Evolutionary conservation across 2,888 invertebrate genomes (phyloP).

Genomic region (Agrochola circellaris): DNA sequence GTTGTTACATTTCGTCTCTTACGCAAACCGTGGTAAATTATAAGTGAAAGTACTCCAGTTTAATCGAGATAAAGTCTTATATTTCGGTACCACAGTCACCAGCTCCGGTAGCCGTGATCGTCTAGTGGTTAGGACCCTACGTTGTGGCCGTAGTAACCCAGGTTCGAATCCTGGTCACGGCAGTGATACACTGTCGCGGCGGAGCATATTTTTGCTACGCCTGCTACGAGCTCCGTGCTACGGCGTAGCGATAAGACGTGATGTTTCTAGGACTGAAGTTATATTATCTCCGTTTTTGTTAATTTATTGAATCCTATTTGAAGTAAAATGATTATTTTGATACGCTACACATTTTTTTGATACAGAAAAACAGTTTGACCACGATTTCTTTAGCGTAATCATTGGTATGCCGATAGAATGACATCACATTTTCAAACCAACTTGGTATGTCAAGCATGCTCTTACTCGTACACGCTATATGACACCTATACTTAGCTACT

Average conservation of each 20-base stretch:
- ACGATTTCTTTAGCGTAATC: not conserved
- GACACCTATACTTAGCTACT: not conserved
- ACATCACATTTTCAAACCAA: not conserved
- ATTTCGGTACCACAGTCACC: slow-evolving; percentile 47
- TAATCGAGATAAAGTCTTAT: slow-evolving; percentile 16
- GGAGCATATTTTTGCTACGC: slow-evolving; percentile 47
- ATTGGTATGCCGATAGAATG: not conserved
- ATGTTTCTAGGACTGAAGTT: not conserved
- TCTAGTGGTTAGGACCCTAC: slow-evolving; percentile 93
- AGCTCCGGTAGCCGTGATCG: slow-evolving; percentile 73
- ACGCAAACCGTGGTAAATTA: slow-evolving; percentile 21
- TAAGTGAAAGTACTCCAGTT: slow-evolving; percentile 41
- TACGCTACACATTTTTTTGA: too few relatives aligned
- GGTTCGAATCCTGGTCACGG: slow-evolving; percentile 92
- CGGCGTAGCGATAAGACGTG: not conserved
- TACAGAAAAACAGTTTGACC: not conserved
- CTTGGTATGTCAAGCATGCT: not conserved
- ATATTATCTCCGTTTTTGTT: not conserved
- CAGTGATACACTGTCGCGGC: slow-evolving; percentile 72
- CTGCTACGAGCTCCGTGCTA: slow-evolving; percentile 11
- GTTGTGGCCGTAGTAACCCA: slow-evolving; percentile 95
- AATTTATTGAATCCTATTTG: not conserved
- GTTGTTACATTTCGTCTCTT: not conserved
- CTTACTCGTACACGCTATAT: not conserved
- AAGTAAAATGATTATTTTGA: too few relatives aligned